Percentiles rank a stretch among this genome's conserved stretches.
Conservation (phyloP, 2,888 invertebrate genomes). For the Brenthis daphne region DNA sequence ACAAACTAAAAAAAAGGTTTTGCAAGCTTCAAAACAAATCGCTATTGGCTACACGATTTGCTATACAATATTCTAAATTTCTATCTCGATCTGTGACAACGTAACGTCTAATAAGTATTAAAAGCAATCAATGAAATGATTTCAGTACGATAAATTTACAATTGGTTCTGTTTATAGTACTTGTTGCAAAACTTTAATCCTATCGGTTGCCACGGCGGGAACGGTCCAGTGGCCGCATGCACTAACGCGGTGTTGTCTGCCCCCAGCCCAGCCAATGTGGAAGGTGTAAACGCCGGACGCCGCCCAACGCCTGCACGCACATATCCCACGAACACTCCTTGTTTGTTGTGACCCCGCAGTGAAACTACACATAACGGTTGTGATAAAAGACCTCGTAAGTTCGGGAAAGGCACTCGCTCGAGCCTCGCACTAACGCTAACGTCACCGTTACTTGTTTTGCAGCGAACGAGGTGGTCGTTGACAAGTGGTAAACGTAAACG, state of each 20-base stretch:
- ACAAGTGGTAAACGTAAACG: conserved; percentile 85
- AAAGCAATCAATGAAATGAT: conserved; percentile 15
- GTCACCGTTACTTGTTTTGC: conserved; percentile 73
- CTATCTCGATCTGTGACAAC: conserved; percentile 14
- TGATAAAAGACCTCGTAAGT: conserved; percentile 74
- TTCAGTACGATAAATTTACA: conserved; percentile 5
- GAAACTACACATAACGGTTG: conserved; percentile 80
- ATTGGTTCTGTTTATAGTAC: conserved; percentile 16
- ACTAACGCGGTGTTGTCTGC: conserved; percentile 75
- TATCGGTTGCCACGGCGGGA: conserved; percentile 39
- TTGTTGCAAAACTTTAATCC: conserved; percentile 54
- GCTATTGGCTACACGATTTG: conserved; percentile 46
- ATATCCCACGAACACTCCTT: conserved; percentile 81
- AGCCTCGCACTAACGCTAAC: conserved; percentile 70
- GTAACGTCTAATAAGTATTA: conserved; percentile 21
- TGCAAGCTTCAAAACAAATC: conserved; percentile 59
- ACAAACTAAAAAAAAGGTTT: conserved; percentile 65
- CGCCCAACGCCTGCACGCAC: conserved; percentile 75
- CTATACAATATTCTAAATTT: conserved; percentile 14
- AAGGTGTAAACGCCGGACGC: conserved; percentile 72
- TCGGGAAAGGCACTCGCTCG: conserved; percentile 67
- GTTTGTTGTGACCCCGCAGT: conserved; percentile 82
- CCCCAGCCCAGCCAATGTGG: conserved; percentile 79
- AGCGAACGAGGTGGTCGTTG: conserved; percentile 87
- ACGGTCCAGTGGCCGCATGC: conserved; percentile 58